phyloP scores from a whole-genome alignment of 2,888 invertebrate genomes.

The Iselma pallidipennis region DNA sequence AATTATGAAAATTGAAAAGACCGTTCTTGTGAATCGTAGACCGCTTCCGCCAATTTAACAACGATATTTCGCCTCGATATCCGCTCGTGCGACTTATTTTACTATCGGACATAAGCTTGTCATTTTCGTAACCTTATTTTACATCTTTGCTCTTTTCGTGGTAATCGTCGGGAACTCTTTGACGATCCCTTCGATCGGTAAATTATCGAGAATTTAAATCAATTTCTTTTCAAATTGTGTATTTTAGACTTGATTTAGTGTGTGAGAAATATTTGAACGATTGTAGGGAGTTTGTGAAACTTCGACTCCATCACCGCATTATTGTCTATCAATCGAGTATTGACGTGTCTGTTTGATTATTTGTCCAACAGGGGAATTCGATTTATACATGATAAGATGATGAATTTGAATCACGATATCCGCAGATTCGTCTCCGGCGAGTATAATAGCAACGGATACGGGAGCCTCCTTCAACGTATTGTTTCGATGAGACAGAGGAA shows the following conservation, averaged over 20 bases:
- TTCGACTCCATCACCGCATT: neutral
- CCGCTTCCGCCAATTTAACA: conserved; percentile 54
- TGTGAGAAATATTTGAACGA: no score
- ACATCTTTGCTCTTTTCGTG: conserved; percentile 5
- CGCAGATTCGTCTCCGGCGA: neutral
- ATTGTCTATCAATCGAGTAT: neutral
- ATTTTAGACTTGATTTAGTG: no score
- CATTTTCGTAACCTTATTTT: conserved; percentile 44
- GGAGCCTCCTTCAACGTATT: neutral
- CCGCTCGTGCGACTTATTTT: conserved; percentile 46
- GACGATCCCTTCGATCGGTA: no score
- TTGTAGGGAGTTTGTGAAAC: no score
- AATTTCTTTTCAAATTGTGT: no score
- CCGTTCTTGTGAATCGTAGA: conserved; percentile 38
- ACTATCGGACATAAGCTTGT: conserved; percentile 50
- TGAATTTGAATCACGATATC: conserved; percentile 7
- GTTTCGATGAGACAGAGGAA: conserved; percentile 10
- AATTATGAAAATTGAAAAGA: conserved; percentile 55
- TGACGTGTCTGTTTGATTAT: neutral
- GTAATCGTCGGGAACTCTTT: no score
- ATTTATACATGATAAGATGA: conserved; percentile 5
- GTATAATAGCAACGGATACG: neutral
- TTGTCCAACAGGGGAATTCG: neutral
- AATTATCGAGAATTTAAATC: no score
- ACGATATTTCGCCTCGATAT: conserved; percentile 47